phyloP scores from a whole-genome alignment of 1,140 invertebrate species.

The Atopsyche davidsoni region DNA sequence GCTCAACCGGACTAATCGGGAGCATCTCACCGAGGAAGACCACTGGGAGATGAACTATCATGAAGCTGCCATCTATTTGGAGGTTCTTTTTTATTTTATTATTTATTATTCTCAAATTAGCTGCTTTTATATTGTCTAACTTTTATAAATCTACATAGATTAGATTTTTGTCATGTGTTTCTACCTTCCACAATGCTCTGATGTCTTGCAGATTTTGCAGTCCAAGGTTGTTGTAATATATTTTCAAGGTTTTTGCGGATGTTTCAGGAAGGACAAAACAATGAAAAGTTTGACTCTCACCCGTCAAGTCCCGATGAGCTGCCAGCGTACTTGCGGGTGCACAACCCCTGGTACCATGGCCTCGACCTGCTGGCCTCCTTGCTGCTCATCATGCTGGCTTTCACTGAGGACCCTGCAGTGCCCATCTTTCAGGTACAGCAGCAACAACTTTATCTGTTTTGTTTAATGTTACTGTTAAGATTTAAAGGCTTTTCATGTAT shows the following conservation, averaged over 20 bases:
- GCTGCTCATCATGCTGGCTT: slow-evolving; percentile 70
- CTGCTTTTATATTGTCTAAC: too few relatives aligned
- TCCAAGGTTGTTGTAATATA: too few relatives aligned
- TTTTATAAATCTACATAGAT: too few relatives aligned
- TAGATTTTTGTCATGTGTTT: too few relatives aligned
- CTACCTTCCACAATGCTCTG: too few relatives aligned
- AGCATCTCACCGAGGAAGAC: slow-evolving; percentile 46
- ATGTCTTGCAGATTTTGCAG: too few relatives aligned
- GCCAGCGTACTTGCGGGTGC: slow-evolving; percentile 81
- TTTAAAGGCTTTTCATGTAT: background rate
- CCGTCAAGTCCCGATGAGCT: slow-evolving; percentile 75
- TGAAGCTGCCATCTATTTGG: slow-evolving; percentile 81
- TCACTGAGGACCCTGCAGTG: slow-evolving; percentile 77
- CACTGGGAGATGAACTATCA: slow-evolving; percentile 88
- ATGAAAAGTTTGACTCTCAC: slow-evolving; percentile 89
- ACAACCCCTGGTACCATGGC: slow-evolving; percentile 83
- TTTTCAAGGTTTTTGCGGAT: too few relatives aligned
- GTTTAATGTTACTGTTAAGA: background rate
- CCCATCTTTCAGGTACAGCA: slow-evolving; percentile 63
- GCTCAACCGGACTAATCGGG: slow-evolving; percentile 40
- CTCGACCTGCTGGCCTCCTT: slow-evolving; percentile 75
- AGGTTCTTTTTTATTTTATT: too few relatives aligned
- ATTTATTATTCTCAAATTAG: too few relatives aligned
- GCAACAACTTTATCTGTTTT: too few relatives aligned
- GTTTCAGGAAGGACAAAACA: slow-evolving; percentile 81